Evolutionary conservation across 2,888 invertebrate species (phyloP).

Genomic region (Nycteola revayana): DNA sequence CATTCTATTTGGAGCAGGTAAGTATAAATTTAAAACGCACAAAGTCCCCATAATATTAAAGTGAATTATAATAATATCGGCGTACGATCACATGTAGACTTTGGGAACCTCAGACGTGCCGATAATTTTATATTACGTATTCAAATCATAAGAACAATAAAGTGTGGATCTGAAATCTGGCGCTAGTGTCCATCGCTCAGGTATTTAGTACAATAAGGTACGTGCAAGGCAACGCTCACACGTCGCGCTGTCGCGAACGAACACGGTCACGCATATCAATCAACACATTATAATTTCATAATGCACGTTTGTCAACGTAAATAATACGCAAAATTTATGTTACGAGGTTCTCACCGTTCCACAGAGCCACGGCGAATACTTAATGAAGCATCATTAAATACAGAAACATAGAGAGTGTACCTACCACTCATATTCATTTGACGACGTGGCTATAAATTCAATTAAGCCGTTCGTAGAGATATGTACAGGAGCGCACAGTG

Average conservation of each 20-base stretch:
- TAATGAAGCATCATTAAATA: slow-evolving; percentile 60
- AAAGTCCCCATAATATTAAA: no score
- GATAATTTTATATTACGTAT: slow-evolving; percentile 9
- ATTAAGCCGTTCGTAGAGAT: slow-evolving; percentile 61
- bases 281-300: slow-evolving; percentile 78
- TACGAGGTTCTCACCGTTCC: slow-evolving; percentile 79
- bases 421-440: slow-evolving; percentile 74
- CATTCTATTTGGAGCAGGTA: no score
- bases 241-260: slow-evolving; percentile 50
- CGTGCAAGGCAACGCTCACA: slow-evolving; percentile 45
- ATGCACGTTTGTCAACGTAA: slow-evolving; percentile 76
- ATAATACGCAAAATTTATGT: slow-evolving; percentile 82
- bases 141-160: slow-evolving; percentile 20
- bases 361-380: slow-evolving; percentile 65
- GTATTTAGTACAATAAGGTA: slow-evolving; percentile 39
- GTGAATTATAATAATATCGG: no score
- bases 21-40: no score
- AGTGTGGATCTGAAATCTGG: slow-evolving; percentile 23
- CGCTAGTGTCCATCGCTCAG: slow-evolving; percentile 29
- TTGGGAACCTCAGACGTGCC: background rate
- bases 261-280: slow-evolving; percentile 66
- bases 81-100: background rate
- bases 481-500: slow-evolving; percentile 42
- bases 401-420: slow-evolving; percentile 50
- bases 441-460: slow-evolving; percentile 77